A percentile compares a stretch with the other conserved stretches of the same genome.
phyloP scores from a whole-genome alignment of 2,797 vertebrate genomes.

The Vultur gryphus region DNA sequence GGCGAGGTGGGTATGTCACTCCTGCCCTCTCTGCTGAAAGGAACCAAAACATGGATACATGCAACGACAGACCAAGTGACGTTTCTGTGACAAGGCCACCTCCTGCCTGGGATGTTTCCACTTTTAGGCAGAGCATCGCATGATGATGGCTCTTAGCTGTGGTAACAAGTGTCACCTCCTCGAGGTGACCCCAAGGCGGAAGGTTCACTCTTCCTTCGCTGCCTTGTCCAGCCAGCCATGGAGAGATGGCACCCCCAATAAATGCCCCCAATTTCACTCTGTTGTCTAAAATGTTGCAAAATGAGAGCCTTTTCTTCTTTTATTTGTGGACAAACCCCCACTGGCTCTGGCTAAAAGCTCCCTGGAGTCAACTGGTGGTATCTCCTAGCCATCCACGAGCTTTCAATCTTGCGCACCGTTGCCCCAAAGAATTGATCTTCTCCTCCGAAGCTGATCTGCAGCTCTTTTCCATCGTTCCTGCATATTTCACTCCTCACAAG shows the following conservation, averaged over 20 bases:
- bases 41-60: neutral
- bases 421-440: neutral
- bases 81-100: neutral
- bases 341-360: neutral
- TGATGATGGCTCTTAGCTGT: neutral
- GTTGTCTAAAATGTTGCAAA: neutral
- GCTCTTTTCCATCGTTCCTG: neutral
- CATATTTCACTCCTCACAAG: neutral
- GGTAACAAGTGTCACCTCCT: neutral
- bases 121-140: neutral
- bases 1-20: accelerated
- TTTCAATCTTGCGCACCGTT: neutral
- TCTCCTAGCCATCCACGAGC: neutral
- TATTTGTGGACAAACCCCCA: neutral
- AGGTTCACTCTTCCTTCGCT: neutral
- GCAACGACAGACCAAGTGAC: neutral
- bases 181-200: neutral
- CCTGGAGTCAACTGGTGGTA: neutral
- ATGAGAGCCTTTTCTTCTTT: neutral
- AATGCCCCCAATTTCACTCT: neutral
- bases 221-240: neutral
- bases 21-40: neutral
- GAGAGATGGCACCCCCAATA: neutral
- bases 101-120: neutral
- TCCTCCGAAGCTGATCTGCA: neutral